Percentiles rank a stretch among this genome's conserved stretches.
Evolutionary conservation across 2,888 invertebrate genomes (phyloP).

Genomic region (Aspidapion aeneum): DNA sequence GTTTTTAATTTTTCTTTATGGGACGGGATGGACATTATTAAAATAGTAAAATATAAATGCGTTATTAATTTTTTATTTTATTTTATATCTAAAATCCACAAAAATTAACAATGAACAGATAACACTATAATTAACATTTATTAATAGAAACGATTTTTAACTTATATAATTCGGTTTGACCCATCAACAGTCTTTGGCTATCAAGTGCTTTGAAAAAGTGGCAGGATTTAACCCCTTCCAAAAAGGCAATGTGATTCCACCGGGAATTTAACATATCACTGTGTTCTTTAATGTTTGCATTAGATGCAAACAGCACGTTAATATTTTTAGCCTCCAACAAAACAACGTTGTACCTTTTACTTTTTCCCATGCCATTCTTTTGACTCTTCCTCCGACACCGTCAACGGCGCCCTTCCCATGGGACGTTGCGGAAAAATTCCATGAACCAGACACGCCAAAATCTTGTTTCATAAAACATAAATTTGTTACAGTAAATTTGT

Average conservation of each 20-base stretch:
- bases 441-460: constrained; percentile 4
- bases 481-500: background rate
- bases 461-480: background rate
- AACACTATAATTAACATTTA: too few relatives aligned
- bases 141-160: too few relatives aligned
- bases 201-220: constrained; percentile 5
- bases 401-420: constrained; percentile 5
- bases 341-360: constrained; percentile 3
- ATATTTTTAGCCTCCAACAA: background rate
- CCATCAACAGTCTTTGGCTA: too few relatives aligned
- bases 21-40: background rate
- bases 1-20: too few relatives aligned
- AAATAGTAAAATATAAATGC: too few relatives aligned
- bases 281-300: background rate
- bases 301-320: background rate
- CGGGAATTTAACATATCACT: background rate
- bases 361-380: constrained; percentile 4
- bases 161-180: too few relatives aligned
- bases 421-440: constrained; percentile 6
- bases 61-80: background rate
- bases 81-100: background rate
- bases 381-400: constrained; percentile 1
- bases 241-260: background rate
- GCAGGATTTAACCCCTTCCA: background rate
- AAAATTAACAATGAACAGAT: too few relatives aligned